phyloP scores from a whole-genome alignment of 2,888 invertebrate species.

The Drosophila seclusa region DNA sequence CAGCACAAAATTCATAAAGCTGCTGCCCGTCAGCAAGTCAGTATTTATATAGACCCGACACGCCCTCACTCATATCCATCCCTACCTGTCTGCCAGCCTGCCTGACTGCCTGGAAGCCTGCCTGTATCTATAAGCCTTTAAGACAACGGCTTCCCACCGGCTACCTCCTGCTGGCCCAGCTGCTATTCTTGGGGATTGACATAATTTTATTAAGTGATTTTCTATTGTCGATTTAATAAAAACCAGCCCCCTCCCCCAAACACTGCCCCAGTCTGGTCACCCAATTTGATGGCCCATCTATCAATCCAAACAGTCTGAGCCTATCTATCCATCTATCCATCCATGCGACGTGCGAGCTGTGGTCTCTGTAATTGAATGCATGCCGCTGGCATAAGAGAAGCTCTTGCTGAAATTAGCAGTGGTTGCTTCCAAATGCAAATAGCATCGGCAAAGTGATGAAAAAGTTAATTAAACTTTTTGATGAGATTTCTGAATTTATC shows the following conservation, averaged over 20 bases:
- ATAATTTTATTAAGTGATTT: slow-evolving; percentile 74
- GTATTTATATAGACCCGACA: background rate
- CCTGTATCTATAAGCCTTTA: slow-evolving; percentile 29
- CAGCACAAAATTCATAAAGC: slow-evolving; percentile 23
- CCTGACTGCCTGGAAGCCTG: background rate
- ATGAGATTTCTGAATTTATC: slow-evolving; percentile 77
- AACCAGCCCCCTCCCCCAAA: background rate
- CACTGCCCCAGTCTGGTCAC: slow-evolving; percentile 3
- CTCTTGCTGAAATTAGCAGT: slow-evolving; percentile 53
- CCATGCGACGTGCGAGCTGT: slow-evolving; percentile 9
- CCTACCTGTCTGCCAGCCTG: background rate
- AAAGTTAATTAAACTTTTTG: slow-evolving; percentile 82
- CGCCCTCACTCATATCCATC: background rate
- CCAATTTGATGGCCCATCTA: slow-evolving; percentile 7
- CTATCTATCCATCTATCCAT: slow-evolving; percentile 16
- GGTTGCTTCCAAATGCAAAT: slow-evolving; percentile 56
- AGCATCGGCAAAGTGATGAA: slow-evolving; percentile 78
- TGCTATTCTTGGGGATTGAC: slow-evolving; percentile 20
- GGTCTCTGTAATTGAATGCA: slow-evolving; percentile 73
- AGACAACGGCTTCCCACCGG: slow-evolving; percentile 8
- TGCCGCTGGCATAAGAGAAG: slow-evolving; percentile 22
- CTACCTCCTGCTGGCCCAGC: background rate
- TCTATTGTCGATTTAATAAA: slow-evolving; percentile 56
- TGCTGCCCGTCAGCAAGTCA: slow-evolving; percentile 10
- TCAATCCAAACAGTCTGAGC: background rate